phyloP scores from a whole-genome alignment of 64 coral and sea anemone species.

The Pocillopora damicornis region DNA sequence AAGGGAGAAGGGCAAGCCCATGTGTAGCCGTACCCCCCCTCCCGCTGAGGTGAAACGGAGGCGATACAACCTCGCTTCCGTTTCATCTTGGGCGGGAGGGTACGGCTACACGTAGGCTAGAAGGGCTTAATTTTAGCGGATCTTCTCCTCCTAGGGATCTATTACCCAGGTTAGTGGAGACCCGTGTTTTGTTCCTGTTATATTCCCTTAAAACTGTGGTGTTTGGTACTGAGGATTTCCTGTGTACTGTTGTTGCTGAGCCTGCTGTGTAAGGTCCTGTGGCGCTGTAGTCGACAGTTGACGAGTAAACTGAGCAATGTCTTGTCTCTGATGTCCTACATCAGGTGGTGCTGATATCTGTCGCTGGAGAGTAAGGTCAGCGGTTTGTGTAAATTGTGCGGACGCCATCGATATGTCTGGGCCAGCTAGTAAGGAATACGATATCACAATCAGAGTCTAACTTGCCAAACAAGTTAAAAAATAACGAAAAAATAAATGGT shows the following conservation, averaged over 20 bases:
- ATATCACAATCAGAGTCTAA: too few relatives aligned
- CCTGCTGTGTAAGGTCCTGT: slow-evolving; percentile 55
- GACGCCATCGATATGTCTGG: slow-evolving; percentile 30
- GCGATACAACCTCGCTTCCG: too few relatives aligned
- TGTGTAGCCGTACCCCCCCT: too few relatives aligned
- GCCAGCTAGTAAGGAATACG: background rate
- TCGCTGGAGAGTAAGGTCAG: slow-evolving; percentile 42
- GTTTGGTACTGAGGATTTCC: slow-evolving; percentile 49
- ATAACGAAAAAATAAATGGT: too few relatives aligned
- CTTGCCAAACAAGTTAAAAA: too few relatives aligned
- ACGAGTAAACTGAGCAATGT: slow-evolving; percentile 25
- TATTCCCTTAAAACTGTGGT: slow-evolving; percentile 28
- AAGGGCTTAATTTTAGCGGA: too few relatives aligned
- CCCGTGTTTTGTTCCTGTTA: background rate
- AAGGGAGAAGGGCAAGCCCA: too few relatives aligned
- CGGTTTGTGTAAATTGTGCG: slow-evolving; percentile 26
- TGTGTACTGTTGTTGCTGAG: slow-evolving; percentile 58
- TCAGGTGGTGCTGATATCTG: slow-evolving; percentile 51
- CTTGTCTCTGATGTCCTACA: slow-evolving; percentile 39
- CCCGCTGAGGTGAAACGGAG: too few relatives aligned
- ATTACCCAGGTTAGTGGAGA: background rate
- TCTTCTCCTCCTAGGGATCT: too few relatives aligned
- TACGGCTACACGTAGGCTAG: too few relatives aligned
- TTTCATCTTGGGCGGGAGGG: too few relatives aligned
- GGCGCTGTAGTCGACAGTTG: slow-evolving; percentile 47